These are phyloP conservation scores for Etheostoma nigrum DNA, from an alignment of 2,797 vertebrate genomes.

Conservation along the genomic window DNA sequence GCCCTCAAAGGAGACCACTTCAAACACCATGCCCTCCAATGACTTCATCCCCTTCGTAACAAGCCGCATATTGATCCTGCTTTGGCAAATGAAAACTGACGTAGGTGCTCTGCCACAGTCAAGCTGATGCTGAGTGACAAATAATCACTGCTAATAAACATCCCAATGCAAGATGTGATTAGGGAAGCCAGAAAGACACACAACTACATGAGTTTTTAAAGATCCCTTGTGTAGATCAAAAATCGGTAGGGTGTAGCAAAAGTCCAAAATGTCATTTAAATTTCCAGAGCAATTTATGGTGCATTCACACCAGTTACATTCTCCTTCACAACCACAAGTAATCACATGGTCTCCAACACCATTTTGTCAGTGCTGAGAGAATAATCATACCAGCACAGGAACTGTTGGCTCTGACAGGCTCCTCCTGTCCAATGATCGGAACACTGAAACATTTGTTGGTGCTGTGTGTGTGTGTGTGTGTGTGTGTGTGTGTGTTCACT, in stretches of 20 bases:
- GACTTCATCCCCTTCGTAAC: conserved; percentile 74
- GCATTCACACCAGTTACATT: conserved; percentile 12
- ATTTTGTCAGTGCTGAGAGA: conserved; percentile 58
- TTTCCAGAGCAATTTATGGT: conserved; percentile 7
- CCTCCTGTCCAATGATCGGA: conserved; percentile 64
- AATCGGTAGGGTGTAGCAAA: not conserved
- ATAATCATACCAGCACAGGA: conserved; percentile 49
- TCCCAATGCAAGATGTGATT: conserved; percentile 29
- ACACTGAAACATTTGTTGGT: conserved; percentile 67
- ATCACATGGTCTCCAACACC: conserved; percentile 42
- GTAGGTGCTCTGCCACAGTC: conserved; percentile 50
- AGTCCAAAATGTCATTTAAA: not conserved
- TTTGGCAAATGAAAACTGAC: conserved; percentile 77
- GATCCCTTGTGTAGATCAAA: conserved; percentile 5
- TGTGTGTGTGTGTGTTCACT: conserved; percentile 46
- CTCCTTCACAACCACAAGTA: conserved; percentile 33
- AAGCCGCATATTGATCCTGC: conserved; percentile 72
- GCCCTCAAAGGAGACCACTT: conserved; percentile 69
- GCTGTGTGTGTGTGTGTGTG: conserved; percentile 21
- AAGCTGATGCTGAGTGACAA: conserved; percentile 53
- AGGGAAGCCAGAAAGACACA: conserved; percentile 19
- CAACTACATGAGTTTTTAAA: not conserved
- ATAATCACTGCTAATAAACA: conserved; percentile 74
- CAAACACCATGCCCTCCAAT: conserved; percentile 66
- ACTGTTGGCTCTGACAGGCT: conserved; percentile 51